Base-by-base conservation (phyloP, 2,113 vertebrate species). In the Tyrannus savana region DNA sequence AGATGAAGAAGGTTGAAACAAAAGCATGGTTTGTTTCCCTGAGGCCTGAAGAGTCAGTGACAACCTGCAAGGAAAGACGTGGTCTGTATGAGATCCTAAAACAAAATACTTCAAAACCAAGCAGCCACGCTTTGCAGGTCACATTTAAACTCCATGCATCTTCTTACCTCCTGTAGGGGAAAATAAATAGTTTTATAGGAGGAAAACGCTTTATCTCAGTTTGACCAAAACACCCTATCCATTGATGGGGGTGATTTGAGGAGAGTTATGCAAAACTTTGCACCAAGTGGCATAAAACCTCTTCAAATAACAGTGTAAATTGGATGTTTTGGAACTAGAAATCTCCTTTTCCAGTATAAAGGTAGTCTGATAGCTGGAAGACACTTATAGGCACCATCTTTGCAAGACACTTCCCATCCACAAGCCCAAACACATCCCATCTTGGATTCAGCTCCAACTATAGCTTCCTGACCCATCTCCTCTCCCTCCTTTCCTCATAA, bases 401-500 rank as follows among this genome's bases (percentile, higher is more conserved):
- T 81, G 60, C 66, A 52, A 93, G 60, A 30, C 39, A 33, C 11
- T 93, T 93, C 35, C 89, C 37, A 80, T 75, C 56, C n/a, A 22
- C 89, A 78, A n/a, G 86, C 44, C 44, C 49, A 84, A 92, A 91
- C 91, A 76, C 22, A 87, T 92, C 46, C 55, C 3, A 0, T 18
- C 68, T 81, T 41, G 74, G 56, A 81, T 85, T 12, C 5, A 14
- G 33, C 83, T 88, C 13, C 5, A 15, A 28, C 89, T 88, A 62
- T 50, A 53, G 47, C 64, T 95, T 92, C 93, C 77, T 82, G 91
- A 68, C 33, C 80, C 52, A 58, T 69, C 84, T 87, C 68, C 59
- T 95, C 80, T 92, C 68, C 50, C 73, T 89, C 73, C 31, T 41
- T 95, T 87, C 69, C 60, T 94, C 56, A 69, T 92, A 94, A 78